Base-by-base conservation (phyloP, 1,140 invertebrate species). In the Caerostris extrusa region DNA sequence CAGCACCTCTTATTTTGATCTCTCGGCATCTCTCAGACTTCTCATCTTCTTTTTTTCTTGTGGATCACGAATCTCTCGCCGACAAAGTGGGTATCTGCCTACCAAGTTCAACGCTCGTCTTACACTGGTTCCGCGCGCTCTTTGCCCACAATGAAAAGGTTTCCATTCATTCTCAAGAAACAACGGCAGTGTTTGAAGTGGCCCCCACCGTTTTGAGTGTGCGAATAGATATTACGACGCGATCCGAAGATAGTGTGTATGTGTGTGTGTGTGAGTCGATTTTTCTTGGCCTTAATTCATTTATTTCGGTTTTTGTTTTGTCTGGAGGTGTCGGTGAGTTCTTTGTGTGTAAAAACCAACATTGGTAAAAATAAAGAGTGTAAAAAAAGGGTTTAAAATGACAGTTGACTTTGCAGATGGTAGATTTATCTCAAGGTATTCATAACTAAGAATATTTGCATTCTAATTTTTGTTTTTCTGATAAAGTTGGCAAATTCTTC, bases 41-140 rank as follows among this genome's bases (percentile, higher is more conserved):
- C 61, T 34, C 34, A 34, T 34, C 34, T 34, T 34, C 61, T n/a
- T 67, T 61, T 17, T 67, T 67, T 6, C 12, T n/a, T n/a, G 0
- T 71, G 34, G 53, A 77, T 53, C 3, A 50, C 53, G 71, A 77
- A 77, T 19, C 34, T 19, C 34, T 53, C 34, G 50, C 71, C 71
- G 71, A 19, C 34, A 8, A 77, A 77, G 71, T 77, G 71, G 34
- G 34, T 53, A 50, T 77, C 34, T 50, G 7, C 50, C 71, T 12
- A 77, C 34, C 34, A 77, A 77, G 71, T 77, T 77, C 71, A 77
- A 53, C 71, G 71, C 71, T 77, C 71, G 34, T 77, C 71, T 77
- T 53, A 5, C 71, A 53, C 19, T 53, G 10, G 14, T 34, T 34
- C 12, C 12, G 7, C 53, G 53, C 10, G 34, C 34, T 53, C 19